A percentile compares a stretch with the other conserved stretches of the same genome.
These are phyloP conservation scores for Microplitis deprimator DNA, from an alignment of 2,888 invertebrate species.

Conservation along the genomic window DNA sequence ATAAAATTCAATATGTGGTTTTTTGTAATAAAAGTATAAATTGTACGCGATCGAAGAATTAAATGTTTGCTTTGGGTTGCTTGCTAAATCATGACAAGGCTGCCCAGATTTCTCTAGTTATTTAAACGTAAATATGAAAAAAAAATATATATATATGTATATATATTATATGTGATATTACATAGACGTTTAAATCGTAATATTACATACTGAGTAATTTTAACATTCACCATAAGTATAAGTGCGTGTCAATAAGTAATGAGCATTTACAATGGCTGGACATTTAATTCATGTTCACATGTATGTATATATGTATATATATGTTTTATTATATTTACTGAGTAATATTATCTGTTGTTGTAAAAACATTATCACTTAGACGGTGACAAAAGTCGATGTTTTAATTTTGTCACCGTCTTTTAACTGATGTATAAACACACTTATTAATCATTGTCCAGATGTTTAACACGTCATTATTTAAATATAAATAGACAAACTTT, in stretches of 20 bases:
- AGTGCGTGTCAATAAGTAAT: not conserved
- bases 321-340: not conserved
- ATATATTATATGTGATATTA: slow-evolving; percentile 10
- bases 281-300: not conserved
- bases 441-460: not conserved
- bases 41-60: too few species aligned
- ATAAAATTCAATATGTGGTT: not conserved
- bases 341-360: not conserved
- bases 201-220: not conserved
- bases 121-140: slow-evolving; percentile 2
- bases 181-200: not conserved
- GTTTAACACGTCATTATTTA: not conserved
- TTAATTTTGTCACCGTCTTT: not conserved
- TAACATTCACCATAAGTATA: slow-evolving; percentile 25
- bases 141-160: not conserved
- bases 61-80: not conserved
- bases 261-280: not conserved
- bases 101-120: slow-evolving; percentile 39
- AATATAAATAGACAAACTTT: not conserved
- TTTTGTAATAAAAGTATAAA: not conserved
- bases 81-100: slow-evolving; percentile 48
- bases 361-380: not conserved
- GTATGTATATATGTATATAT: not conserved
- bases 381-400: not conserved
- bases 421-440: not conserved